Conservation (phyloP, 2,888 invertebrate genomes). For the Phragmatobia fuliginosa region DNA sequence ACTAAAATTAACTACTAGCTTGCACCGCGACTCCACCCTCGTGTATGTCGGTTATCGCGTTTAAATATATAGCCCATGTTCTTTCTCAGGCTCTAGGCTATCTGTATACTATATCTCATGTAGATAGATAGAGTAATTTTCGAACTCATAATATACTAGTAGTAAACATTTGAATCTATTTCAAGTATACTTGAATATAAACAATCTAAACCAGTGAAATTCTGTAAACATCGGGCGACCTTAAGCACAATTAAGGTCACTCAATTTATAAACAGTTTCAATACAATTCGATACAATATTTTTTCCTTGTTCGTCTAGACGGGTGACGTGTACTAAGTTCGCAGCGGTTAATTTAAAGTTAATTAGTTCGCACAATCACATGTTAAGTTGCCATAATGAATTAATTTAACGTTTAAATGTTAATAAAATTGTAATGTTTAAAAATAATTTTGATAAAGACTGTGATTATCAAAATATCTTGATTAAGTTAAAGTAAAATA, state of each 20-base stretch:
- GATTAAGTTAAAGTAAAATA: neutral
- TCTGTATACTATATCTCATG: too few relatives aligned
- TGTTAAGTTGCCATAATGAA: neutral
- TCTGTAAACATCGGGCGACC: neutral
- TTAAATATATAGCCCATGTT: too few relatives aligned
- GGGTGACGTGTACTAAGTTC: neutral
- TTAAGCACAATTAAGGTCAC: neutral
- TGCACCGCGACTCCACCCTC: too few relatives aligned
- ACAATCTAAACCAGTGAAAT: neutral
- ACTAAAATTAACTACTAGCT: neutral
- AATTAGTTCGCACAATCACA: neutral
- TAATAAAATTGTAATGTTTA: neutral
- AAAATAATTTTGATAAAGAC: neutral
- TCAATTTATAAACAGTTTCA: neutral
- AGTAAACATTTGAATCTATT: neutral
- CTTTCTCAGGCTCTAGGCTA: too few relatives aligned
- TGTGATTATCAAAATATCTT: neutral
- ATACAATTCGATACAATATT: neutral
- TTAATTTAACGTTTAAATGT: neutral
- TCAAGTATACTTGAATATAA: too few relatives aligned
- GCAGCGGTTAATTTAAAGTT: neutral
- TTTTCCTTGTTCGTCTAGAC: neutral
- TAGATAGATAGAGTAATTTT: too few relatives aligned
- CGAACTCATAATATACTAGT: too few relatives aligned
- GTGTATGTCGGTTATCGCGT: too few relatives aligned